These are phyloP conservation scores for Eospalax fontanierii DNA, from an alignment of 2,797 vertebrate genomes.

Conservation along the genomic window DNA sequence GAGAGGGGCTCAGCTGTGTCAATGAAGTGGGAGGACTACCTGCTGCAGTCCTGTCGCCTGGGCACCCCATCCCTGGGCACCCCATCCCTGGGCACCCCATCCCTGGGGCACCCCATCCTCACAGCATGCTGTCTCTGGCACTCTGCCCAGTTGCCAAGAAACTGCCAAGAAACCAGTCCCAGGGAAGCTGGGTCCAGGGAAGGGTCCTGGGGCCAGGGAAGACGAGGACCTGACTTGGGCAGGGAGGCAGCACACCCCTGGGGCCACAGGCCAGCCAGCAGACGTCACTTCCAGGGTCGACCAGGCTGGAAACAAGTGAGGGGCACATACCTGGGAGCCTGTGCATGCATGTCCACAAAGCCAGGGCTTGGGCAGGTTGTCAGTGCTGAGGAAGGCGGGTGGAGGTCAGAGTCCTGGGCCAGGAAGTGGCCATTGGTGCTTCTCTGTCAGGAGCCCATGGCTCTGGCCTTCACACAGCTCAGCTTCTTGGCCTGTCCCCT, in stretches of 20 bases:
- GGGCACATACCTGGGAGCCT: neutral
- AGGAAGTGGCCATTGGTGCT: neutral
- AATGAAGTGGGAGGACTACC: neutral
- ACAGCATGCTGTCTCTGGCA: neutral
- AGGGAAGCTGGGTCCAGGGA: neutral
- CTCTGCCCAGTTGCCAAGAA: neutral
- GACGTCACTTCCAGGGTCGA: neutral
- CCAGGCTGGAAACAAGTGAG: neutral
- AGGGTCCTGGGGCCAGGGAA: neutral
- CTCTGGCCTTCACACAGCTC: neutral
- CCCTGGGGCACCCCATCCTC: too few species aligned
- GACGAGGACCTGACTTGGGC: neutral
- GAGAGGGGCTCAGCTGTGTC: neutral
- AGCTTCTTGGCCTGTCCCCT: neutral
- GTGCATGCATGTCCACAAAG: neutral
- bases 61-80: too few species aligned
- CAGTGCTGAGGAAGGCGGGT: neutral
- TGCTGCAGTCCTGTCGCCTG: too few species aligned
- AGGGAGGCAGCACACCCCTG: fast-evolving
- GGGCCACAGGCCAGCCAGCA: neutral
- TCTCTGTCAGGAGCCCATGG: neutral
- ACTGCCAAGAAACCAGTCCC: neutral
- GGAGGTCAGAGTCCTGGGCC: neutral
- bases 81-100: too few species aligned
- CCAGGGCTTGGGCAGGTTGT: neutral